Percentiles rank a stretch among this genome's conserved stretches.
Evolutionary conservation across 2,888 invertebrate genomes (phyloP).

Genomic region (Neuroscelio doddi): DNA sequence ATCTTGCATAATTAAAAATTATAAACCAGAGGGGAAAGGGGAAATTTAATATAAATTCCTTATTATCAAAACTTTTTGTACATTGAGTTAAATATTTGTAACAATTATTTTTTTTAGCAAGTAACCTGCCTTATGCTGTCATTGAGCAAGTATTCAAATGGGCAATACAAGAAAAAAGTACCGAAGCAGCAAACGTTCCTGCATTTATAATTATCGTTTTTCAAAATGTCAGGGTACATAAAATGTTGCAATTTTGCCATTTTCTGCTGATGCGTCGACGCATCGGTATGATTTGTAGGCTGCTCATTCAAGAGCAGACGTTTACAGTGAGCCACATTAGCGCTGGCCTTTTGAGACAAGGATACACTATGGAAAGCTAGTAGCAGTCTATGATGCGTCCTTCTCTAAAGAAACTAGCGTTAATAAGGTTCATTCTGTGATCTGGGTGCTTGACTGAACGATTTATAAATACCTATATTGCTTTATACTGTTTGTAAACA

Average conservation of each 20-base stretch:
- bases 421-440: neutral
- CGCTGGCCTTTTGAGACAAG: conserved; percentile 2
- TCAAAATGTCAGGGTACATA: conserved; percentile 24
- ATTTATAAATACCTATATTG: too few relatives aligned
- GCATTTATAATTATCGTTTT: conserved; percentile 27
- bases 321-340: conserved; percentile 1
- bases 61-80: too few relatives aligned
- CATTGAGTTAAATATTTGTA: too few relatives aligned
- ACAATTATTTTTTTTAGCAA: too few relatives aligned
- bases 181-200: conserved; percentile 13
- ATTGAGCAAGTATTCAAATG: conserved; percentile 34
- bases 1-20: too few relatives aligned
- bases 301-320: conserved; percentile 3
- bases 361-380: neutral
- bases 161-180: conserved; percentile 10
- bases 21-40: too few relatives aligned
- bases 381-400: neutral
- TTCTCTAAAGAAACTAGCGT: too few relatives aligned
- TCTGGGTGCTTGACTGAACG: neutral
- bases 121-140: conserved; percentile 2
- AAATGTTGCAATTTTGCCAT: conserved; percentile 13
- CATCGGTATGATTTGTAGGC: conserved; percentile 7
- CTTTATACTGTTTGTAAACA: too few relatives aligned
- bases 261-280: conserved; percentile 1
- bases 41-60: too few relatives aligned